Conservation (phyloP, 1,140 invertebrate genomes). For the Tribolium madens region DNA sequence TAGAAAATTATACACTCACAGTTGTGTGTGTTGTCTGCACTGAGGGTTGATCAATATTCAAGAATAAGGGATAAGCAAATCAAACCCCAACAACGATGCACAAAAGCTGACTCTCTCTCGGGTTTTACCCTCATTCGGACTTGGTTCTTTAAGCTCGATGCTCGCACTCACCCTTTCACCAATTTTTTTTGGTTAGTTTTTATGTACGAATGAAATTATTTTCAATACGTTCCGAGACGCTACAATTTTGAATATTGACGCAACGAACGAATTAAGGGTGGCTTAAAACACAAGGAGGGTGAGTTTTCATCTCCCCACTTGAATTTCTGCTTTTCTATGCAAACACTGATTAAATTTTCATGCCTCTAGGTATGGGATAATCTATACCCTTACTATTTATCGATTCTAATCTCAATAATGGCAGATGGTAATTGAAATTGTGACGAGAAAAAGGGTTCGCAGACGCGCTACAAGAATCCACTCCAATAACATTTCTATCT, state of each 20-base stretch:
- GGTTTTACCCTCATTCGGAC: conserved; percentile 16
- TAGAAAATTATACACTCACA: conserved; percentile 51
- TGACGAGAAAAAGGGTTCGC: not conserved
- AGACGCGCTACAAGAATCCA: not conserved
- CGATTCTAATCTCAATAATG: conserved; percentile 42
- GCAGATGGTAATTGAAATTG: conserved; percentile 37
- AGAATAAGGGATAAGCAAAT: conserved; percentile 48
- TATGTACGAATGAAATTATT: too few species aligned
- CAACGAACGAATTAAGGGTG: conserved; percentile 8
- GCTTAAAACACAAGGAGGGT: conserved; percentile 38
- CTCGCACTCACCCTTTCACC: not conserved
- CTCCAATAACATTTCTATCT: not conserved
- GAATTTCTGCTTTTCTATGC: conserved; percentile 48
- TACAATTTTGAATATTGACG: conserved; percentile 13
- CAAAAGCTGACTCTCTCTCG: conserved; percentile 26
- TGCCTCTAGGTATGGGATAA: conserved; percentile 44
- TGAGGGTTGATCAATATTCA: conserved; percentile 46
- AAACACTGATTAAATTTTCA: conserved; percentile 48
- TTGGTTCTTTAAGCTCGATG: not conserved
- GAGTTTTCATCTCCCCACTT: conserved; percentile 43
- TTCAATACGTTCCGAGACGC: not conserved
- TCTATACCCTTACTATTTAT: conserved; percentile 42
- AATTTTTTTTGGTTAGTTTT: not conserved
- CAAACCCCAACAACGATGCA: conserved; percentile 43
- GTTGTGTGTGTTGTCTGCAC: conserved; percentile 42